Base-by-base conservation (phyloP, 1,140 invertebrate species). In the Pseudachorutes palmiensis region DNA sequence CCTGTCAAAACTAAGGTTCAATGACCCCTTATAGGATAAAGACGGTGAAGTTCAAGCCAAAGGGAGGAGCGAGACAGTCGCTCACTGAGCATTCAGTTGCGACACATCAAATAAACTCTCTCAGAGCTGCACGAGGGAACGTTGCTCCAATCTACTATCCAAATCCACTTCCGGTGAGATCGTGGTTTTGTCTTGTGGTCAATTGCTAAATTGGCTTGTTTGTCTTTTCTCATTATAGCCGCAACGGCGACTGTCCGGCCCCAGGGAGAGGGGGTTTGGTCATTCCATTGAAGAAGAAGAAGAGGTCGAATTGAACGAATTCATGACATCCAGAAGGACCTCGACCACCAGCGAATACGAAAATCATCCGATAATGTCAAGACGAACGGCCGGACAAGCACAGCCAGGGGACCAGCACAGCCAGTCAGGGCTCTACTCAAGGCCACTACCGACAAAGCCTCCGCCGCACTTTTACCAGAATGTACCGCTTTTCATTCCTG, bases 1-100 rank as follows among this genome's bases (percentile, higher is more conserved):
- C 48, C 12, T 57, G n/a, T n/a, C n/a, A n/a, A n/a, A n/a, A n/a
- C n/a, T n/a, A n/a, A n/a, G n/a, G n/a, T n/a, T n/a, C n/a, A n/a
- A n/a, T n/a, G n/a, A n/a, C n/a, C n/a, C n/a, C n/a, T 63, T 67
- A 33, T 26, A 36, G 2, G n/a, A 67, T 2, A 19, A 32, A 49
- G 36, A 26, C 29, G 2, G 19, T 2, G 30, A 61, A 67, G 22
- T 30, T 48, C 5, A 28, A 62, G 12, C 2, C 14, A 2, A 62
- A 48, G 29, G 67, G 48, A 26, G 49, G 64, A 41, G 67, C 32
- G n/a, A 36, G 22, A 31, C 32, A 61, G 5, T 26, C 32, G 59
- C 12, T 12, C 9, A n/a, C n/a, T n/a, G n/a, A n/a, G n/a, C n/a
- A n/a, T n/a, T n/a, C n/a, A n/a, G n/a, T n/a, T n/a, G n/a, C n/a